phyloP scores from a whole-genome alignment of 2,113 vertebrate species.

The Ameiurus melas region DNA sequence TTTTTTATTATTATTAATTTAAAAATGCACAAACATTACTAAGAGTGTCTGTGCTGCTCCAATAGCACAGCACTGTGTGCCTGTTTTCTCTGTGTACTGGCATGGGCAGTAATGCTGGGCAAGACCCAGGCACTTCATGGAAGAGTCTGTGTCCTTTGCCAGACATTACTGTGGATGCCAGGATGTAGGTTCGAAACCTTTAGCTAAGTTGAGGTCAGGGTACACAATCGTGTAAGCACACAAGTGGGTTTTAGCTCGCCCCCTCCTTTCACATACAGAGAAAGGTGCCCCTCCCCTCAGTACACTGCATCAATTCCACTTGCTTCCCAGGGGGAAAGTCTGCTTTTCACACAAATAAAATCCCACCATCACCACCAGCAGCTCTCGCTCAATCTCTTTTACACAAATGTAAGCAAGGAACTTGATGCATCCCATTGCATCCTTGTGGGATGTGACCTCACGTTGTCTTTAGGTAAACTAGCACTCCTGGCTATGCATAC shows the following conservation, averaged over 20 bases:
- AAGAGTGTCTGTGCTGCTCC: not conserved
- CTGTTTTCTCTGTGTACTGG: conserved; percentile 22
- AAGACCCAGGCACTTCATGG: conserved; percentile 20
- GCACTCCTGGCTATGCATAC: conserved; percentile 50
- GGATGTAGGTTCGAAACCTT: conserved; percentile 60
- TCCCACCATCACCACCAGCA: conserved; percentile 36
- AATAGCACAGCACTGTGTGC: not conserved
- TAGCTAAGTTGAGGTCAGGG: conserved; percentile 55
- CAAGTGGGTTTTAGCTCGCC: conserved; percentile 61
- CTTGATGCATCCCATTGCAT: conserved; percentile 41
- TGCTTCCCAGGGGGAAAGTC: conserved; percentile 56
- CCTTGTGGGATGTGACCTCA: conserved; percentile 50
- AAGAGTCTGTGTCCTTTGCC: conserved; percentile 30
- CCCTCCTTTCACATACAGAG: conserved; percentile 58
- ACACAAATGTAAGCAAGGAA: conserved; percentile 43
- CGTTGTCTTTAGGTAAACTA: conserved; percentile 49
- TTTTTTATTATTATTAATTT: not conserved
- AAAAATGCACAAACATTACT: conserved; percentile 1
- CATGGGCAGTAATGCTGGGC: conserved; percentile 24
- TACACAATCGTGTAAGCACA: conserved; percentile 60
- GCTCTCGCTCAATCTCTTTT: conserved; percentile 36
- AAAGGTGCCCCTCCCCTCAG: conserved; percentile 59
- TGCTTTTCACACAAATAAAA: conserved; percentile 56
- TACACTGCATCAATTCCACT: conserved; percentile 59
- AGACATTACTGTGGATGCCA: conserved; percentile 48